A percentile compares a stretch with the other conserved stretches of the same genome.
Evolutionary conservation across 92 coral and sea anemone species (phyloP).

Genomic region (Phenganax marumi): DNA sequence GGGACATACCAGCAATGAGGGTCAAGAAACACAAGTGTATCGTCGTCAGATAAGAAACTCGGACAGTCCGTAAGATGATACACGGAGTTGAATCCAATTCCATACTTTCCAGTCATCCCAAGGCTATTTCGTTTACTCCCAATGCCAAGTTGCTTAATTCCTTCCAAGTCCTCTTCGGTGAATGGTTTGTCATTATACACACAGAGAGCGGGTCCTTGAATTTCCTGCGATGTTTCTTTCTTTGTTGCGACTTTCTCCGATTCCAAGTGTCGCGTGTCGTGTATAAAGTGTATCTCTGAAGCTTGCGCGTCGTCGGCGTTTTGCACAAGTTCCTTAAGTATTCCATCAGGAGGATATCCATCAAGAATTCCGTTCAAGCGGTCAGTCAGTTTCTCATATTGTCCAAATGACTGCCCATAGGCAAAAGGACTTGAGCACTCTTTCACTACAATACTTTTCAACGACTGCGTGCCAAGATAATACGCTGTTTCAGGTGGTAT

Average conservation of each 20-base stretch:
- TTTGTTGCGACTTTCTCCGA: conserved; percentile 10
- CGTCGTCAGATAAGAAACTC: conserved; percentile 33
- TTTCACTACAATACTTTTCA: conserved; percentile 5
- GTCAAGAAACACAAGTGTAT: conserved; percentile 37
- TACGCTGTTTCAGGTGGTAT: conserved; percentile 34
- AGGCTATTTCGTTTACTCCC: conserved; percentile 32
- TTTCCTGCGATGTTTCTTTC: conserved; percentile 12
- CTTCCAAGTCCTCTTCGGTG: conserved; percentile 21
- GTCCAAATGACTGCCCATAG: conserved; percentile 36
- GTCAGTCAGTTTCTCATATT: conserved; percentile 31
- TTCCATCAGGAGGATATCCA: conserved; percentile 27
- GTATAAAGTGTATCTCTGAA: conserved; percentile 30
- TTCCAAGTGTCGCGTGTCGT: conserved; percentile 30
- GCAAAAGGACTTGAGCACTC: conserved; percentile 15
- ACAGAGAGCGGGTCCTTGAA: conserved; percentile 52
- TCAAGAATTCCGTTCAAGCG: conserved; percentile 30
- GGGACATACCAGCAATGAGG: conserved; percentile 32
- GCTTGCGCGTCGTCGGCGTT: conserved; percentile 48
- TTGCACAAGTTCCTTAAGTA: conserved; percentile 41
- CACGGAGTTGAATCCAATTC: conserved; percentile 49
- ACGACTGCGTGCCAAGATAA: conserved; percentile 31
- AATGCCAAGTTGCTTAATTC: conserved; percentile 42
- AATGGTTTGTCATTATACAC: conserved; percentile 47
- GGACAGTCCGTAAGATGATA: conserved; percentile 54
- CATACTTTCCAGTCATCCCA: conserved; percentile 38